Evolutionary conservation across 2,797 vertebrate genomes (phyloP), one percentile per base, ranked within the genome.

Genomic region (Lithobates pipiens): DNA sequence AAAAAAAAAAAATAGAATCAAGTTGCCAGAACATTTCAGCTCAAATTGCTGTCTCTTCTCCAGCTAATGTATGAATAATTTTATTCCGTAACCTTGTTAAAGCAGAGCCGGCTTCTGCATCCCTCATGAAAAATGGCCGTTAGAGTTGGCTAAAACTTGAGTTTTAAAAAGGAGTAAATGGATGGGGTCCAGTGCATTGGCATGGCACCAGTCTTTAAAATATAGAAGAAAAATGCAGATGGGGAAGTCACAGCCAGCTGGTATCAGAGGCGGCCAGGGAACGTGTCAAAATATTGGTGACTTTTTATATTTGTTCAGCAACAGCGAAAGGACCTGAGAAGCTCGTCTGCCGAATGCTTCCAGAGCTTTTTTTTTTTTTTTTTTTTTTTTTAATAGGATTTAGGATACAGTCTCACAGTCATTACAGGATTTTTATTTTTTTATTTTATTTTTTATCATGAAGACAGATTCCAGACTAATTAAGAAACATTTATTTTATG

Each of bases 241-340:
- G 89, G 91, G 39, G 91, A 93, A 95, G 96, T 98, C 93, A 93
- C 96, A 97, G 97, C 97, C 97, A 98, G 96, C 96, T 97, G 95
- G 96, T 96, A 97, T 97, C 96, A 95, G 93, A 92, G 90, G 92
- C 93, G 94, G 94, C 95, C 94, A 95, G 93, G 89, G 88, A 93
- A 92, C 92, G 93, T 95, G 93, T 95, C 95, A 95, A 95, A 95
- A 95, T 95, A 95, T 95, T 95, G 94, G 95, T 95, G 95, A 95
- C 95, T 95, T 95, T 95, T 94, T 95, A 92, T 91, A 95, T 95
- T 95, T 94, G 94, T 95, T 93, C 94, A 94, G 94, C 69, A 86
- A 95, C 94, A 94, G 85, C 90, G 91, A 90, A 93, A 93, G 93
- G 63, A 86, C 91, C 91, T 91, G 93, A 93, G 93, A 94, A 95